Evolutionary conservation across 2,113 vertebrate genomes (phyloP).

Genomic region (Pogona vitticeps): DNA sequence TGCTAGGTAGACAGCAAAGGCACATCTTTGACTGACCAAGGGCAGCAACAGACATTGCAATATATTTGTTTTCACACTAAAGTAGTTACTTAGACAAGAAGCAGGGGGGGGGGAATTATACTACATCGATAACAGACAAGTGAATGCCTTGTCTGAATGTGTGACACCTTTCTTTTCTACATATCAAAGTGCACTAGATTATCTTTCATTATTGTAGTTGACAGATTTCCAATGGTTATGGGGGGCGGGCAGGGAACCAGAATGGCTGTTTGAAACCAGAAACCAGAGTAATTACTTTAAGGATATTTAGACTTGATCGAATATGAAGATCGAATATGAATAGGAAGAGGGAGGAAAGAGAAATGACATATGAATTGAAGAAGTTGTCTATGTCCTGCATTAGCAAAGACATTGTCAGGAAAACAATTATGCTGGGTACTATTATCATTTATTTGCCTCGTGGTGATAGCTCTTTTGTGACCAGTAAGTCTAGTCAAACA

Average conservation of each 20-base stretch:
- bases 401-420: constrained; percentile 26
- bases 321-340: constrained; percentile 50
- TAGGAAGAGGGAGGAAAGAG: constrained; percentile 14
- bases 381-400: background rate
- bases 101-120: background rate
- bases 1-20: constrained; percentile 27
- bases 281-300: constrained; percentile 20
- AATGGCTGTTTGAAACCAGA: constrained; percentile 39
- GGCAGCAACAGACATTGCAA: background rate
- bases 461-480: background rate
- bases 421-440: background rate
- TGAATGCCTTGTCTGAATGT: background rate
- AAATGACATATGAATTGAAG: constrained; percentile 8
- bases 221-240: constrained; percentile 46
- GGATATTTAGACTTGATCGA: constrained; percentile 43
- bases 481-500: constrained; percentile 46
- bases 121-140: constrained; percentile 21
- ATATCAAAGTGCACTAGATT: constrained; percentile 31
- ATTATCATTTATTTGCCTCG: constrained; percentile 12
- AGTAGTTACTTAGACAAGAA: constrained; percentile 19
- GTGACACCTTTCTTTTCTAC: constrained; percentile 25
- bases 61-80: background rate
- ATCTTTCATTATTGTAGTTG: constrained; percentile 47
- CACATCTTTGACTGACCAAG: constrained; percentile 38
- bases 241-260: constrained; percentile 38